Conservation (phyloP, 1,140 invertebrate genomes). For the Drosophila lacteicornis region DNA sequence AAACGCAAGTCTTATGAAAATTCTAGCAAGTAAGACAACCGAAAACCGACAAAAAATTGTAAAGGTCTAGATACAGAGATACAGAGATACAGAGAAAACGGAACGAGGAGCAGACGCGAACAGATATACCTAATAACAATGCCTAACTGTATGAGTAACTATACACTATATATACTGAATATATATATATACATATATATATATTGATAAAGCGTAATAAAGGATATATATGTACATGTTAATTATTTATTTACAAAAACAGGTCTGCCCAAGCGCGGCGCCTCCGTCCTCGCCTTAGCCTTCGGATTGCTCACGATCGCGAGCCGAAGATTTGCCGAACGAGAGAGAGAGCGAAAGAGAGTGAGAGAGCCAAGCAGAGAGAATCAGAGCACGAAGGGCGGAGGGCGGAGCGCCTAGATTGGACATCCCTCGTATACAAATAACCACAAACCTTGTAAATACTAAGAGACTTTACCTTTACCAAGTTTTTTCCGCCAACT, state of each 20-base stretch:
- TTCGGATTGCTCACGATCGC: not conserved
- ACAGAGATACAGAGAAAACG: too few relatives aligned
- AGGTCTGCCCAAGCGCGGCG: not conserved
- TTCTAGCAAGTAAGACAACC: constrained; percentile 72
- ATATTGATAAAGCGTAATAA: constrained; percentile 36
- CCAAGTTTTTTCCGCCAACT: not conserved
- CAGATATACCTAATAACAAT: constrained; percentile 49
- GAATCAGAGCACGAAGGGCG: not conserved
- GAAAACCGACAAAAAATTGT: constrained; percentile 51
- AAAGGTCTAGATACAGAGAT: constrained; percentile 50
- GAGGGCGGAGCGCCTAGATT: not conserved
- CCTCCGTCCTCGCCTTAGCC: not conserved
- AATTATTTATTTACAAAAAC: constrained; percentile 60
- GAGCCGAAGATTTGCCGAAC: not conserved
- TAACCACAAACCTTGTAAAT: constrained; percentile 22
- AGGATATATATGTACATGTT: constrained; percentile 30
- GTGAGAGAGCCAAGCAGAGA: too few relatives aligned
- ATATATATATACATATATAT: constrained; percentile 19
- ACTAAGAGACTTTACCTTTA: not conserved
- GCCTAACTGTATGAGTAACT: constrained; percentile 47
- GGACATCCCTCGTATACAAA: not conserved
- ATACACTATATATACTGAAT: constrained; percentile 32
- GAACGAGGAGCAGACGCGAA: constrained; percentile 15
- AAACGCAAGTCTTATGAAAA: constrained; percentile 84
- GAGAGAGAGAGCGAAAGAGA: not conserved